Evolutionary conservation across 2,888 invertebrate genomes (phyloP), one percentile per base, ranked within the genome.

Genomic region (Melangyna quadrimaculata): DNA sequence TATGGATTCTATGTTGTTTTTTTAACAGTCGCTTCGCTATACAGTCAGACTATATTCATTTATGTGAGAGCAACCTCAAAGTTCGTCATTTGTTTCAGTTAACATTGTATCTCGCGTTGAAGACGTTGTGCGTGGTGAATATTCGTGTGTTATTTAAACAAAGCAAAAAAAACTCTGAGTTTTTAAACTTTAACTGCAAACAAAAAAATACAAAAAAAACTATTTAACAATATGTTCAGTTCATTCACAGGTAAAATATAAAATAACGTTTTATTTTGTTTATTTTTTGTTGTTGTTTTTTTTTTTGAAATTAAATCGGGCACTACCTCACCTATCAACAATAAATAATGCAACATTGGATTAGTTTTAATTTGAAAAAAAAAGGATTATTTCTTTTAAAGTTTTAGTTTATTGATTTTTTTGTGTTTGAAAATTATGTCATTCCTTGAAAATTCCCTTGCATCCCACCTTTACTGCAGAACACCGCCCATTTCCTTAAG

Each of bases 151-250:
- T 19, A 71, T 37, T 35, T 37, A 55, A 72, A 63, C 69, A 55
- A 65, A 35, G 40, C 19, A 55, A 72, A 63, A 72, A 55, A 65
- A 35, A 48, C 19, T 22, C 14, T 24, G 9, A 19, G 0, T 43
- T 61, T 61, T 45, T 17, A 53, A 53, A 59, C 27, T 53, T 59
- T 35, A 59, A 59, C 24, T n/a, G 14, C 37, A 63, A 63, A 27
- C 14, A 27, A 69, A 70, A 57, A 65, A 59, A 61, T 24, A 57
- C 74, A 53, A 71, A 80, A 75, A 79, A 48, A 63, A n/a, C n/a
- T n/a, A n/a, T n/a, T n/a, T 5, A 29, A 59, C 45, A 90, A 90
- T 80, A 92, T 92, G 92, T 92, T 92, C 90, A 92, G 91, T 90
- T 91, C 92, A 88, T 88, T 92, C 87, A 90, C 92, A 92, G 92